These are phyloP conservation scores for Erebia palarica DNA, from an alignment of 2,888 invertebrate species.

Conservation along the genomic window DNA sequence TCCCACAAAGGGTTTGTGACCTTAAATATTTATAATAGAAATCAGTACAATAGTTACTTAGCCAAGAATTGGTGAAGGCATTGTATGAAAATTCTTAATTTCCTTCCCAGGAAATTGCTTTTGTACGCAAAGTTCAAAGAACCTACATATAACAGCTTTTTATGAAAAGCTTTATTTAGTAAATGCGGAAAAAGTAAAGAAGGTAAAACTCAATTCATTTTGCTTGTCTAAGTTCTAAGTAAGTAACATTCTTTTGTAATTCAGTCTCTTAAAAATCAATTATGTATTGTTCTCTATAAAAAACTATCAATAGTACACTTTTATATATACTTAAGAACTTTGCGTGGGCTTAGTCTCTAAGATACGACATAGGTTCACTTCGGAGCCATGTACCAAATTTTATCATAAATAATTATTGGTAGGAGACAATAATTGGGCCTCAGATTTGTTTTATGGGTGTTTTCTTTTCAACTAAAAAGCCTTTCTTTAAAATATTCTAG, in stretches of 20 bases:
- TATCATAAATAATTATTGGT: too few relatives aligned
- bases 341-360: too few relatives aligned
- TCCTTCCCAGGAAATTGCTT: constrained; percentile 67
- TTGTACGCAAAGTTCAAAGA: constrained; percentile 38
- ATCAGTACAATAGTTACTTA: constrained; percentile 35
- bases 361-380: too few relatives aligned
- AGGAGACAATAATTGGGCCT: too few relatives aligned
- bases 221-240: constrained; percentile 2
- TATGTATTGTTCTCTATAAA: not conserved
- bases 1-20: constrained; percentile 14
- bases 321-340: too few relatives aligned
- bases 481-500: too few relatives aligned
- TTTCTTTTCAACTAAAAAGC: too few relatives aligned
- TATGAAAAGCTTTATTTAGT: constrained; percentile 32
- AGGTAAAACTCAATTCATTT: constrained; percentile 35
- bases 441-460: too few relatives aligned
- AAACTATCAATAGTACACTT: too few relatives aligned
- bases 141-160: constrained; percentile 25
- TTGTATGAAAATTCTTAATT: constrained; percentile 54
- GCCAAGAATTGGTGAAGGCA: constrained; percentile 31
- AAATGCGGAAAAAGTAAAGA: constrained; percentile 27
- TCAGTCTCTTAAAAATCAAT: not conserved
- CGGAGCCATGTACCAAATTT: too few relatives aligned
- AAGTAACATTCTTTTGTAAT: not conserved
- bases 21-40: constrained; percentile 30